Conservation (phyloP, 2,888 invertebrate species). For the Aphodius sticticus region DNA sequence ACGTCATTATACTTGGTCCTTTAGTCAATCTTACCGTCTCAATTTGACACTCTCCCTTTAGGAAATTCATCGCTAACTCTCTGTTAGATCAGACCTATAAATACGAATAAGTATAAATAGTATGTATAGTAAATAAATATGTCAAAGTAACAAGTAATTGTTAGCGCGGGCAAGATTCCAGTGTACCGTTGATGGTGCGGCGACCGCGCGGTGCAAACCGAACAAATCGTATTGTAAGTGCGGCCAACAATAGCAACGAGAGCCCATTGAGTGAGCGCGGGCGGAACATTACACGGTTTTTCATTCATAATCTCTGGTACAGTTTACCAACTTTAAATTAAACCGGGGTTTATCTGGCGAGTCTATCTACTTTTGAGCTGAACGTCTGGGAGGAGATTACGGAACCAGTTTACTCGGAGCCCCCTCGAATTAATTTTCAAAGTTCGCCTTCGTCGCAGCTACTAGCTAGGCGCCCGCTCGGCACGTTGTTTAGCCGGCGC, state of each 20-base stretch:
- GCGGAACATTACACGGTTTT: slow-evolving; percentile 38
- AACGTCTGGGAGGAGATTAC: slow-evolving; percentile 47
- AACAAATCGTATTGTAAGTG: slow-evolving; percentile 30
- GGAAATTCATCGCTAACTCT: too few species aligned
- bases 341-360: slow-evolving; percentile 36
- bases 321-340: slow-evolving; percentile 38
- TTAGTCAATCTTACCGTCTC: too few species aligned
- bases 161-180: not conserved
- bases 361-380: slow-evolving; percentile 41
- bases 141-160: not conserved
- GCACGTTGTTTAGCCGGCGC: slow-evolving; percentile 5
- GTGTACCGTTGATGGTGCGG: not conserved
- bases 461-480: slow-evolving; percentile 9
- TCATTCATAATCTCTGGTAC: slow-evolving; percentile 37
- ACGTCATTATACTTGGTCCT: too few species aligned
- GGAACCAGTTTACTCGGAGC: slow-evolving; percentile 52
- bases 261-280: slow-evolving; percentile 34
- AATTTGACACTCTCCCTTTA: too few species aligned
- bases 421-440: slow-evolving; percentile 52
- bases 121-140: not conserved
- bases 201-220: too few species aligned
- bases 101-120: too few species aligned
- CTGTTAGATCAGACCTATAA: too few species aligned
- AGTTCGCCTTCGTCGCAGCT: slow-evolving; percentile 27
- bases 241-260: slow-evolving; percentile 31